These are phyloP conservation scores for Drosophila tsacasi DNA, from an alignment of 1,140 invertebrate species.

Conservation along the genomic window DNA sequence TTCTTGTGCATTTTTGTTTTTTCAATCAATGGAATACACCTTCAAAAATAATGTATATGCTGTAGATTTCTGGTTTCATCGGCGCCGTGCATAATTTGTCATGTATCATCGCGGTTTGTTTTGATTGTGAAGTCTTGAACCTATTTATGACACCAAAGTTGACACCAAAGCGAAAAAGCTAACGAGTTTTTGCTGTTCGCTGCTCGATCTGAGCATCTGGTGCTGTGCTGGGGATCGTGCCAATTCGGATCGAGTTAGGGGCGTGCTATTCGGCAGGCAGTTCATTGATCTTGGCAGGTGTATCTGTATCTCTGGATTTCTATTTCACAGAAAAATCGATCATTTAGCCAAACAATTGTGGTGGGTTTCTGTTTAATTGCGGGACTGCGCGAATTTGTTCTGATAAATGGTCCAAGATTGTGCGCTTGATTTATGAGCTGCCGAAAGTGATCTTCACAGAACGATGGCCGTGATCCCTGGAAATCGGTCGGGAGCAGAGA, in stretches of 20 bases:
- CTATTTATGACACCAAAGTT: conserved; percentile 67
- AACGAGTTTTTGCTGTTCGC: conserved; percentile 71
- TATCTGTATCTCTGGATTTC: conserved; percentile 36
- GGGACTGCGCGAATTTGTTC: conserved; percentile 28
- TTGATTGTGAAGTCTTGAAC: conserved; percentile 78
- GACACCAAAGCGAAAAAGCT: conserved; percentile 65
- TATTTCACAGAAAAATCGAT: conserved; percentile 35
- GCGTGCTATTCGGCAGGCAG: conserved; percentile 54
- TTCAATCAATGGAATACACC: conserved; percentile 29
- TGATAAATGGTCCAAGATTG: conserved; percentile 51
- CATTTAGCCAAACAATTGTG: conserved; percentile 36
- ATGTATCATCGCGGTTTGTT: conserved; percentile 58
- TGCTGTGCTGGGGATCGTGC: conserved; percentile 29
- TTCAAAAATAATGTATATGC: conserved; percentile 7
- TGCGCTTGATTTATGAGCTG: conserved; percentile 44
- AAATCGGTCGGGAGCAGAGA: conserved; percentile 39
- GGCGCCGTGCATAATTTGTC: conserved; percentile 35
- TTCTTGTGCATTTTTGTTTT: conserved; percentile 12
- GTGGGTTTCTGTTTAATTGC: conserved; percentile 10
- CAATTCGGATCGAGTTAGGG: conserved; percentile 41
- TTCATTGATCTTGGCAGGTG: conserved; percentile 66
- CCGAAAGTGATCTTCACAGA: conserved; percentile 17
- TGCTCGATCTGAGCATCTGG: conserved; percentile 19
- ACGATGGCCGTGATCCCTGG: conserved; percentile 58
- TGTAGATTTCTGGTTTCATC: conserved; percentile 46